Conservation (phyloP, 2,797 vertebrate genomes). For the Chelon auratus region DNA sequence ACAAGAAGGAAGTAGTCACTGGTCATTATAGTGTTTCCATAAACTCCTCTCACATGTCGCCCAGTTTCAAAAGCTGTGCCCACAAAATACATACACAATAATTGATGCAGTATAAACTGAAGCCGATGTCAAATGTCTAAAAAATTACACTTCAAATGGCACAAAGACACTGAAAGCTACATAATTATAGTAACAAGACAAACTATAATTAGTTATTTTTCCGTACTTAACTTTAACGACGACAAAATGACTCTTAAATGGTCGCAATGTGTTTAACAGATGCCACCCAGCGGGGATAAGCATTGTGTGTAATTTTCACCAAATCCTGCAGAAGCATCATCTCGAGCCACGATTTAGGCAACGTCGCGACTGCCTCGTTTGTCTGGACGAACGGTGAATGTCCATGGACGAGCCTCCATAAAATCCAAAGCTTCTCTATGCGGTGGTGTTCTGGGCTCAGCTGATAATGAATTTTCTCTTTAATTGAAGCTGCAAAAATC, state of each 20-base stretch:
- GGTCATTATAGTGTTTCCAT: constrained; percentile 42
- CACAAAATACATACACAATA: constrained; percentile 10
- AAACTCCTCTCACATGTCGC: constrained; percentile 28
- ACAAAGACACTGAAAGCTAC: constrained; percentile 25
- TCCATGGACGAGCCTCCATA: constrained; percentile 6
- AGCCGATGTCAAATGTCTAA: constrained; percentile 7
- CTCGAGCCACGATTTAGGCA: constrained; percentile 8
- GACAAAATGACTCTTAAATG: constrained; percentile 25
- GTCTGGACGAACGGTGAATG: constrained; percentile 12
- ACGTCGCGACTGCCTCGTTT: constrained; percentile 9
- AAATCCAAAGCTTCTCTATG: constrained; percentile 5
- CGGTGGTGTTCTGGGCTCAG: neutral
- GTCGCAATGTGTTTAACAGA: constrained; percentile 21
- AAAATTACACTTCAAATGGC: neutral
- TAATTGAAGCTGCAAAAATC: neutral
- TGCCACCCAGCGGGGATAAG: constrained; percentile 30
- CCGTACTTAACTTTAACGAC: constrained; percentile 10
- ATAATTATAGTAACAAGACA: constrained; percentile 38
- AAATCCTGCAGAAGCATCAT: constrained; percentile 32
- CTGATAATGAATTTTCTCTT: constrained; percentile 7
- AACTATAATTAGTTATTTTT: constrained; percentile 40
- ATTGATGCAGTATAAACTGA: constrained; percentile 17
- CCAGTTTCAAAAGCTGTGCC: constrained; percentile 5
- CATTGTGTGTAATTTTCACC: constrained; percentile 31
- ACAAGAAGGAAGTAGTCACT: constrained; percentile 1